These are phyloP conservation scores for Anabacerthia variegaticeps DNA, from an alignment of 2,797 vertebrate genomes.

Conservation along the genomic window DNA sequence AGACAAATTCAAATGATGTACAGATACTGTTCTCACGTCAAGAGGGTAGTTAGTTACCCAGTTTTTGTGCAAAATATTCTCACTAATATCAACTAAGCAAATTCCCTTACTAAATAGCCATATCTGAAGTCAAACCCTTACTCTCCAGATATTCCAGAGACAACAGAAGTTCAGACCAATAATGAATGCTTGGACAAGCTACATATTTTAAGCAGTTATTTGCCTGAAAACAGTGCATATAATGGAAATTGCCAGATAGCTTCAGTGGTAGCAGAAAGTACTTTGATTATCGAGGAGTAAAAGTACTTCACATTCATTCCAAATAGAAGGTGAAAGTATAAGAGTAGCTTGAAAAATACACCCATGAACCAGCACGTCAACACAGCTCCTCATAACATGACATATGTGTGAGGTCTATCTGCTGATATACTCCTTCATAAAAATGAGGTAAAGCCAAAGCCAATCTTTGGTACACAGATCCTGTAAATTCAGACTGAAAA, in stretches of 20 bases:
- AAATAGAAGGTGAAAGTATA: neutral
- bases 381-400: neutral
- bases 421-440: neutral
- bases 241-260: neutral
- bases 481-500: neutral
- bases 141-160: neutral
- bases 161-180: neutral
- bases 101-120: neutral
- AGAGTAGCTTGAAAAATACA: neutral
- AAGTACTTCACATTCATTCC: neutral
- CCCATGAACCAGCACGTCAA: neutral
- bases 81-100: neutral
- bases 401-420: neutral
- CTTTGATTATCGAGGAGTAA: neutral
- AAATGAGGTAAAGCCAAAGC: neutral
- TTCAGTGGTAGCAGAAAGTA: neutral
- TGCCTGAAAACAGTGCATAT: neutral
- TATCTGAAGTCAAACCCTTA: neutral
- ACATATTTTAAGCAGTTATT: neutral
- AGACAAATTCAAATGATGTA: neutral
- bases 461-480: neutral
- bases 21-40: neutral
- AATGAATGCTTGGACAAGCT: neutral
- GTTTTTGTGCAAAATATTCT: neutral
- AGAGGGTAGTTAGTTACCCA: neutral